Conservation (phyloP, 64 coral and sea anemone species). For the Anthopleura sola region DNA sequence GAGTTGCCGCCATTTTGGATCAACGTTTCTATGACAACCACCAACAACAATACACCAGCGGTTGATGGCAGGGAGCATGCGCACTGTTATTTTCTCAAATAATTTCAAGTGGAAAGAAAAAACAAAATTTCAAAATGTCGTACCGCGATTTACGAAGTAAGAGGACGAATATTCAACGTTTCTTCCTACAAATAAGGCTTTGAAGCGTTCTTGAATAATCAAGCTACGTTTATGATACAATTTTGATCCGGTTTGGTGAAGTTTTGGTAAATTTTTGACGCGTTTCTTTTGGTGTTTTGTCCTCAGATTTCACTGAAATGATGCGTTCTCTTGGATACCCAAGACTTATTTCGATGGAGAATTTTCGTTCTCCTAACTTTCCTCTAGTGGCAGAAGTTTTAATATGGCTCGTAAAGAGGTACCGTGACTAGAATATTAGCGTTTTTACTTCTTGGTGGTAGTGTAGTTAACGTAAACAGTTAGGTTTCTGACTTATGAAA, state of each 20-base stretch:
- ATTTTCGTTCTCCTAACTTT: conserved; percentile 99
- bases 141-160: conserved; percentile 99
- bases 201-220: neutral
- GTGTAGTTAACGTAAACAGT: neutral
- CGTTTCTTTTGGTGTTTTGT: conserved; percentile 26
- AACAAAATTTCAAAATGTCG: conserved; percentile 69
- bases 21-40: conserved; percentile 59
- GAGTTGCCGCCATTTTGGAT: conserved; percentile 76
- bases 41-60: conserved; percentile 44
- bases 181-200: neutral
- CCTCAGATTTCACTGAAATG: conserved; percentile 97
- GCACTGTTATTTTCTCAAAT: conserved; percentile 11
- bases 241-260: neutral
- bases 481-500: neutral
- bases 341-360: conserved; percentile 99
- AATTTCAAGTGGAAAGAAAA: conserved; percentile 36
- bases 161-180: neutral
- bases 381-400: conserved; percentile 94
- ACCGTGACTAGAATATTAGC: neutral
- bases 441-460: neutral
- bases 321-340: conserved; percentile 95
- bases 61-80: conserved; percentile 38
- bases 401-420: conserved; percentile 93
- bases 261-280: neutral
- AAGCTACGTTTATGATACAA: neutral